phyloP scores from a whole-genome alignment of 2,888 invertebrate genomes.

The Spicauda simplicius region DNA sequence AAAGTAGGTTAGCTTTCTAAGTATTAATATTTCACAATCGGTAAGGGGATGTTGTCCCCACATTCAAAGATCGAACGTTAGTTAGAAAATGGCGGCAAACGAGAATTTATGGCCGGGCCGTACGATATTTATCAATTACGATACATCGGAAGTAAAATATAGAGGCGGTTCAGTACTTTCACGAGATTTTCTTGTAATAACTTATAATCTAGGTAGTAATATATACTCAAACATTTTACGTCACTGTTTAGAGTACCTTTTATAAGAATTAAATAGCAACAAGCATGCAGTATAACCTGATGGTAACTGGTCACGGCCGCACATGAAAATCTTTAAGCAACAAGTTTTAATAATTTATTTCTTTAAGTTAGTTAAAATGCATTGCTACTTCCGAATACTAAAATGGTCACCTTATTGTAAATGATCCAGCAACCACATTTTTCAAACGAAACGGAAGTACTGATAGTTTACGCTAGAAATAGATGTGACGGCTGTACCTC shows the following conservation, averaged over 20 bases:
- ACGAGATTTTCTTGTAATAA: conserved; percentile 27
- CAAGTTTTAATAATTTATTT: too few relatives aligned
- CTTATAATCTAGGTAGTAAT: conserved; percentile 18
- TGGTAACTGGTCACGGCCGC: too few relatives aligned
- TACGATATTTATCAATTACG: conserved; percentile 36
- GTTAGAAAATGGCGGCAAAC: conserved; percentile 35
- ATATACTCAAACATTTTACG: background rate
- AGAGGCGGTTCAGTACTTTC: conserved; percentile 26
- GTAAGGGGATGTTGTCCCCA: conserved; percentile 28
- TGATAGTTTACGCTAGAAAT: too few relatives aligned
- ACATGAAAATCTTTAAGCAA: too few relatives aligned
- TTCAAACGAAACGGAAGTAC: too few relatives aligned
- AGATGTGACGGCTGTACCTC: too few relatives aligned
- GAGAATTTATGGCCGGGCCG: conserved; percentile 30
- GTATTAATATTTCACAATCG: conserved; percentile 30
- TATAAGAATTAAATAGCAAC: too few relatives aligned
- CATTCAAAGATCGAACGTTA: conserved; percentile 31
- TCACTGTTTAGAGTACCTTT: background rate
- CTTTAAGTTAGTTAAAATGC: too few relatives aligned
- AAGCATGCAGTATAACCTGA: too few relatives aligned
- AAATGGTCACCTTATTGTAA: too few relatives aligned
- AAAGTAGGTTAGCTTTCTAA: conserved; percentile 1
- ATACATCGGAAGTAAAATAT: conserved; percentile 36
- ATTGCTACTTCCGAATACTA: too few relatives aligned
- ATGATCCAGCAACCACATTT: too few relatives aligned